Conservation (phyloP, 2,113 vertebrate genomes). For the Chascanopsetta lugubris region DNA sequence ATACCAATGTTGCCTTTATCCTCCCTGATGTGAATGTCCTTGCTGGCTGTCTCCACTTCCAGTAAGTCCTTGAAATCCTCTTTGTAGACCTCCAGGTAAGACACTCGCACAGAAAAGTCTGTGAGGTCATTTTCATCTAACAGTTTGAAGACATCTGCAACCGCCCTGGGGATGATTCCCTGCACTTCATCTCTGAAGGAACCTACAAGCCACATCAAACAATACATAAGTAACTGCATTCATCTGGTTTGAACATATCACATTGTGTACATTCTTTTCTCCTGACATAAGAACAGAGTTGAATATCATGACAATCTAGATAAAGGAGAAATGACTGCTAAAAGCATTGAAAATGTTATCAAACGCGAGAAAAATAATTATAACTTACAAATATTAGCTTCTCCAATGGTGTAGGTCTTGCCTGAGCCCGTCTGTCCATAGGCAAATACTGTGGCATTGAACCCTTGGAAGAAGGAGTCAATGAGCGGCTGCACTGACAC, state of each 20-base stretch:
- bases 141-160: conserved; percentile 95
- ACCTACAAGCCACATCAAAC: conserved; percentile 74
- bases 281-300: not conserved
- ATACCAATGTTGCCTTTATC: conserved; percentile 96
- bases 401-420: conserved; percentile 95
- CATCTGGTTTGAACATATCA: not conserved
- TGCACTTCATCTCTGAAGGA: conserved; percentile 93
- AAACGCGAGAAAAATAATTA: not conserved
- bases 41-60: conserved; percentile 93
- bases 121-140: conserved; percentile 94
- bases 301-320: not conserved
- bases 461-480: conserved; percentile 92
- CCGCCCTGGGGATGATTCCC: conserved; percentile 93
- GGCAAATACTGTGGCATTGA: conserved; percentile 94
- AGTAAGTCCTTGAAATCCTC: conserved; percentile 96
- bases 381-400: conserved; percentile 93
- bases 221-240: not conserved
- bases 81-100: conserved; percentile 97
- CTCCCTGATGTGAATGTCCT: conserved; percentile 94
- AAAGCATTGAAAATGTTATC: no score
- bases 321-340: not conserved
- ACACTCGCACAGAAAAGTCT: conserved; percentile 90
- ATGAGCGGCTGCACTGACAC: conserved; percentile 90
- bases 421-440: conserved; percentile 96
- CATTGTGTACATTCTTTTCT: not conserved